Evolutionary conservation across 2,888 invertebrate species (phyloP), one percentile per base, ranked within the genome.

Genomic region (Acronicta aceris): DNA sequence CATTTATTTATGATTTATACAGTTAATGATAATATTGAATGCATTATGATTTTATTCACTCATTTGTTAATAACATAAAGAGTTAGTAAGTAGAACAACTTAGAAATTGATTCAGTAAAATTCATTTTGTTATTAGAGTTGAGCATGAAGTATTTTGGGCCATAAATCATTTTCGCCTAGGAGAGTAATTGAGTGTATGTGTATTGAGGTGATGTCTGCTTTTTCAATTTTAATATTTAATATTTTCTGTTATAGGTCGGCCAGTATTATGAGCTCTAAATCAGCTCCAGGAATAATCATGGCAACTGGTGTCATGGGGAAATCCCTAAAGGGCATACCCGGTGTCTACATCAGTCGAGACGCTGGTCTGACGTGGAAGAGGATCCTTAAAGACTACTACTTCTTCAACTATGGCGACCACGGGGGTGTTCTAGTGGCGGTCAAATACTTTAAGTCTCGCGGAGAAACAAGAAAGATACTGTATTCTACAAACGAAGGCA

Each of bases 351-450:
- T 85, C 48, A 85, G 85, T 51, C 72, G 85, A 25, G 85, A 85
- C 33, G 85, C 85, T 6, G 85, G 85, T 17, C 61, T 85, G 5
- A 85, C 85, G 0, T 99, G 98, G 98, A 96, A 96, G 74, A 96
- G 97, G 86, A 96, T 97, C 52, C 91, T 98, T 5, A 96, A 96
- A 81, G 98, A 97, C 70, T 96, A 97, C 81, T 97, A 97, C 82
- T 97, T 97, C 89, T 98, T 98, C 89, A 97, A 97, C 82, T 97
- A 98, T 92, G 98, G 98, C 3, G 98, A 99, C 90, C 98, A 98
- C 84, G 98, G 98, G 0, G 98, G 98, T 17, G 95, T 98, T 0
- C 88, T 98, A 27, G 97, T 98, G 0, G 98, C 98, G 0, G 98
- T 98, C 0, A 97, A 97, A 81, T 97, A 97, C 84, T 97, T 96